Percentiles rank a stretch among this genome's conserved stretches.
Conservation (phyloP, 2,113 vertebrate species). For the Scytalopus superciliaris region DNA sequence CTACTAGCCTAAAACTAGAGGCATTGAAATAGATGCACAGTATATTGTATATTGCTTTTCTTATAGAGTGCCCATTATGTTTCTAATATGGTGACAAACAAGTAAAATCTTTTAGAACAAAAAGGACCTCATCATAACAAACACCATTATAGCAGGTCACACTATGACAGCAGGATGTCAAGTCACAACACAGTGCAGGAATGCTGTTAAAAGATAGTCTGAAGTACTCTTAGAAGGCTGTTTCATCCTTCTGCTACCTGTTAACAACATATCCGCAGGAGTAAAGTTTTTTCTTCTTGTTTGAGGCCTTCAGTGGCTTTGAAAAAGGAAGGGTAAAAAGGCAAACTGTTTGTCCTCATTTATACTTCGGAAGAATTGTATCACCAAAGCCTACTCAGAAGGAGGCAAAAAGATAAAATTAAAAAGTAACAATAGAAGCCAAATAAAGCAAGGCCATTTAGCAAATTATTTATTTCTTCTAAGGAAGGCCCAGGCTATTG, state of each 20-base stretch:
- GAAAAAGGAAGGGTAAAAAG: background rate
- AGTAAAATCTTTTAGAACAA: constrained; percentile 33
- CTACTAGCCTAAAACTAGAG: constrained; percentile 40
- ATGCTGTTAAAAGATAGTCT: background rate
- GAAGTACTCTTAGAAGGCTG: background rate
- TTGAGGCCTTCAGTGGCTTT: background rate
- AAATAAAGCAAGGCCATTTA: background rate
- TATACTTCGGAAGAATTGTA: background rate
- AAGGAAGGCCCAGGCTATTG: background rate
- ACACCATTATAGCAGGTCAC: background rate
- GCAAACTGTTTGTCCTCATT: background rate
- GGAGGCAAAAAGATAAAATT: background rate
- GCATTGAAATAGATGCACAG: constrained; percentile 30
- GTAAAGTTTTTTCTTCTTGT: constrained; percentile 55
- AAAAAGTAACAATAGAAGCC: background rate
- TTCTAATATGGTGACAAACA: constrained; percentile 44
- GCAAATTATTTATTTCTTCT: background rate
- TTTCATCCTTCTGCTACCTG: background rate
- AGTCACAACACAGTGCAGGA: background rate
- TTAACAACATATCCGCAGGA: background rate
- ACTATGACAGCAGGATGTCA: background rate
- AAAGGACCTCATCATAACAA: constrained; percentile 21
- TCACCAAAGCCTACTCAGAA: background rate
- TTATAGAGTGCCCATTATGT: constrained; percentile 34
- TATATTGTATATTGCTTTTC: constrained; percentile 71